Base-by-base conservation (phyloP, 2,113 vertebrate genomes). In the Poeciliopsis turrubarensis region DNA sequence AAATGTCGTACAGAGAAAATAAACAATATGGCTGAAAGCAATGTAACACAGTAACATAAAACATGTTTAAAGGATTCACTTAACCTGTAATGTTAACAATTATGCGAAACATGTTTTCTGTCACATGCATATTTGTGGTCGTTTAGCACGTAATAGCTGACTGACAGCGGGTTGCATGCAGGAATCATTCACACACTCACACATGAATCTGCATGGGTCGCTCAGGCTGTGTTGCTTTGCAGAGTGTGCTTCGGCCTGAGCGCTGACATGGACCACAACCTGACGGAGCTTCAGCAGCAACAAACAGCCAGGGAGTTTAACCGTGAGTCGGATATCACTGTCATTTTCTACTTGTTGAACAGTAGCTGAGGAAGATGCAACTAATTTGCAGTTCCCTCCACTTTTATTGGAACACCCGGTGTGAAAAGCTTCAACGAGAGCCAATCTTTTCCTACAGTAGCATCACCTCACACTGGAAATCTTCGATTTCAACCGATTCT, bases 171-270 rank as follows among this genome's bases (percentile, higher is more conserved):
- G 76, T 90, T 89, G 80, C 77, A 41, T 74, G 77, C 62, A 84
- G 72, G 75, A 90, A 91, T 91, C 88, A 91, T 91, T 92, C 71
- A 73, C 87, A 68, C 30, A 62, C 10, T 19, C 60, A 1, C 25
- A 41, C 62, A 12, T 31, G 26, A 37, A 37, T 73, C 57, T 65
- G 51, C 79, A 47, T 72, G 68, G 31, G 77, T 87, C 83, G 84
- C 72, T 87, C 70, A 86, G 78, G 60, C 72, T 81, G 39, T 80
- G 64, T 60, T 87, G 67, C 85, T 72, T 89, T 92, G 30, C 87
- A 98, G 97, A 70, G 75, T 93, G 83, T 96, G 95, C 90, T 95
- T 96, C 80, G 93, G 88, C 27, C 89, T 97, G 62, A 95, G 95
- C 70, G 89, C 93, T 1, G 88, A 96, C 75, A 91, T 95, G 92